Base-by-base conservation (phyloP, 2,797 vertebrate genomes). In the Sciaenops ocellatus region DNA sequence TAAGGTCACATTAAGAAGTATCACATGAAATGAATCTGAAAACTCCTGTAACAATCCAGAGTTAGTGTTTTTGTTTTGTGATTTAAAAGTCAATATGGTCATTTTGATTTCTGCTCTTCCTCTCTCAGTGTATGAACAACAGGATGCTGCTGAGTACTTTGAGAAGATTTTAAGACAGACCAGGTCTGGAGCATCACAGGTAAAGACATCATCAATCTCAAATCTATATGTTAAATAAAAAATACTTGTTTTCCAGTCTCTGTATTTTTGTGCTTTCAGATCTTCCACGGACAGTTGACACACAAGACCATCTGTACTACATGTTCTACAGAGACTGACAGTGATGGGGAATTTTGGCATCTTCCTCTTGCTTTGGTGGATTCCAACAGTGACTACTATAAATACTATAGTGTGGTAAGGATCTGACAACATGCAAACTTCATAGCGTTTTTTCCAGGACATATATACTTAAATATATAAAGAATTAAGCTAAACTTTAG, bases 111-210 rank as follows among this genome's bases (percentile, higher is more conserved):
- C 41, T 3, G 3, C 16, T 59, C 15, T n/a, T 3, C 1, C 3
- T 6, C 7, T 17, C 0, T 0, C 73, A 95, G 94, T 92, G 22
- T 6, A 1, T 52, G 76, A 92, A 61, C 93, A 94, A 42, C 74
- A 62, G 4, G 95, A 95, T 83, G 94, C 94, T 51, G 92, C 92
- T 0, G 94, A 95, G 73, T 94, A 84, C 77, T 92, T 88, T 22
- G 88, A 94, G 76, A 94, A 82, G 90, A 94, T 93, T 38, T 66
- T 95, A 64, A 69, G 38, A 30, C 60, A 57, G 75, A 85, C 85
- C 55, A 83, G 80, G 64, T 18, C 38, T 1, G 41, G 54, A 0
- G 68, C 85, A 15, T 90, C 91, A 8, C 1, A 90, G 91, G 95
- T 95, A 52, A 55, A 41, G 0, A 46, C 12, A 11, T 34, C 0